These are phyloP conservation scores for Dendrocincla tyrannina DNA, from an alignment of 2,797 vertebrate genomes.

Conservation along the genomic window DNA sequence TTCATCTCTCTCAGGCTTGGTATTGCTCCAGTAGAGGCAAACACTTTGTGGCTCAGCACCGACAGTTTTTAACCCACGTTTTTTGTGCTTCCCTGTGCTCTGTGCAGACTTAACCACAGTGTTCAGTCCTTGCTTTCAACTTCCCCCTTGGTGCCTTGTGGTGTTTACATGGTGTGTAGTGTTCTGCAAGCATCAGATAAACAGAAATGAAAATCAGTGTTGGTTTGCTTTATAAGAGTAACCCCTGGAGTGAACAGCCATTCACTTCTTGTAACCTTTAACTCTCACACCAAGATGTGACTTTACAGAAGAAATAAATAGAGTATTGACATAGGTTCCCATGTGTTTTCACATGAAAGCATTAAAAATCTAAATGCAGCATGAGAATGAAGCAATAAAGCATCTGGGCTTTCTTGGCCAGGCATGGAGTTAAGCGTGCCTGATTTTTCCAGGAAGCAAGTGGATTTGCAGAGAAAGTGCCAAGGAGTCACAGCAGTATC, in stretches of 20 bases:
- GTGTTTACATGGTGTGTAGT: background rate
- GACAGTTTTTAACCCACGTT: background rate
- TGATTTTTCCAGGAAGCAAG: conserved; percentile 56
- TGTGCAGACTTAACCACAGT: background rate
- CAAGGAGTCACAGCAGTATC: conserved; percentile 20
- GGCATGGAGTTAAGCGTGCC: background rate
- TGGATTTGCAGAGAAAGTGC: conserved; percentile 35
- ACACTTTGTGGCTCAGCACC: background rate
- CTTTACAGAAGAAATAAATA: conserved; percentile 39
- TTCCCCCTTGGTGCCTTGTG: background rate
- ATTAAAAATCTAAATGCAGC: background rate
- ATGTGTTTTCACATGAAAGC: conserved; percentile 28
- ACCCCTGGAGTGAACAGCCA: background rate
- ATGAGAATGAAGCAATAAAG: conserved; percentile 25
- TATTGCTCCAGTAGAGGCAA: background rate
- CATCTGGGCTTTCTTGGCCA: conserved; percentile 51
- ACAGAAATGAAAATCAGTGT: conserved; percentile 34
- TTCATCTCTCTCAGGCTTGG: background rate
- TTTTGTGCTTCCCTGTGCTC: background rate
- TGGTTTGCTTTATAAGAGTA: conserved; percentile 5
- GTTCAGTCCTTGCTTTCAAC: background rate
- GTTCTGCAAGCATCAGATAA: conserved; percentile 11
- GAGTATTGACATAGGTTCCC: background rate
- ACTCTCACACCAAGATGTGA: background rate
- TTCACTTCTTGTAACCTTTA: conserved; percentile 6